These are phyloP conservation scores for Uloborus diversus DNA, from an alignment of 1,140 invertebrate genomes.

Conservation along the genomic window DNA sequence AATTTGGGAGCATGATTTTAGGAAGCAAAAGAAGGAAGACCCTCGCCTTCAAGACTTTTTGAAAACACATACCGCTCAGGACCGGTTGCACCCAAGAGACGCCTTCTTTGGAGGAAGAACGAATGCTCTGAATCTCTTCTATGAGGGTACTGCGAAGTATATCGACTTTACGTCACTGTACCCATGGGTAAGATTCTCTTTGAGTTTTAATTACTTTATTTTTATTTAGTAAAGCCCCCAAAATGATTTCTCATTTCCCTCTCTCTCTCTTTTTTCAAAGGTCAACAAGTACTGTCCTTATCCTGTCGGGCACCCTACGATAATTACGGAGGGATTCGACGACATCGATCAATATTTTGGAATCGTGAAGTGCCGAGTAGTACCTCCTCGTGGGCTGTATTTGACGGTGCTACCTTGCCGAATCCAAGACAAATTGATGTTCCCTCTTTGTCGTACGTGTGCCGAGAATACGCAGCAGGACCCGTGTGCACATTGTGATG, in stretches of 20 bases:
- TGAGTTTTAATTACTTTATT: background rate
- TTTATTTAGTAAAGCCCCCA: background rate
- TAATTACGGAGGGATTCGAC: background rate
- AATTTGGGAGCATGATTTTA: background rate
- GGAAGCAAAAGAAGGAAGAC: background rate
- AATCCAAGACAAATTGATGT: background rate
- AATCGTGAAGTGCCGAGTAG: background rate
- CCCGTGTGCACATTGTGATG: background rate
- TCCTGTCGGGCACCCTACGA: background rate
- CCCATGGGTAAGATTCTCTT: background rate
- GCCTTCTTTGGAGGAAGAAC: background rate
- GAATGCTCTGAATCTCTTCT: background rate
- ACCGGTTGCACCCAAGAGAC: background rate
- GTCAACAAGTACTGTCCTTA: background rate
- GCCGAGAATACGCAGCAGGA: background rate
- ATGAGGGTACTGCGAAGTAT: background rate
- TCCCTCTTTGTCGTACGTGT: background rate
- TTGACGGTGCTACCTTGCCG: conserved; percentile 55
- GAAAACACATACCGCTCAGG: background rate
- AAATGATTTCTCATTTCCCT: too few species aligned
- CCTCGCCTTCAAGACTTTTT: background rate
- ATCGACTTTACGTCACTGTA: background rate
- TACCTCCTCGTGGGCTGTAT: conserved; percentile 53
- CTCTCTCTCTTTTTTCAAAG: too few species aligned
- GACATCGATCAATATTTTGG: background rate